Conservation (phyloP, 1,140 invertebrate species). For the Atopsyche davidsoni region DNA sequence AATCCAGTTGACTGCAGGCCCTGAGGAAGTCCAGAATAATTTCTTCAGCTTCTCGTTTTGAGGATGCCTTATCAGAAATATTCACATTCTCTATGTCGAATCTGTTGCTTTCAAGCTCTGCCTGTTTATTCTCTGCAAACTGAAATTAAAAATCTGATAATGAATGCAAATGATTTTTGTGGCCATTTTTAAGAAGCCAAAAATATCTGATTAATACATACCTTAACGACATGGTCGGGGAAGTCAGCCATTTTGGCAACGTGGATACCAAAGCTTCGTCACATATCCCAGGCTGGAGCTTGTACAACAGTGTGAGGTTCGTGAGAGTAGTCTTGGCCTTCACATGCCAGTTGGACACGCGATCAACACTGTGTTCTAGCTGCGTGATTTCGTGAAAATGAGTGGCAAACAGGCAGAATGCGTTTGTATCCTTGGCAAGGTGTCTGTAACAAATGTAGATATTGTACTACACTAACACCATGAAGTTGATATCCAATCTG, state of each 20-base stretch:
- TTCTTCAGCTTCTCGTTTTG: slow-evolving; percentile 53
- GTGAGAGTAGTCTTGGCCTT: slow-evolving; percentile 68
- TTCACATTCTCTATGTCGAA: slow-evolving; percentile 44
- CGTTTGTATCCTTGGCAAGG: slow-evolving; percentile 75
- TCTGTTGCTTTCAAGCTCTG: slow-evolving; percentile 60
- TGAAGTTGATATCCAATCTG: too few relatives aligned
- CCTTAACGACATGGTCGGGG: slow-evolving; percentile 67
- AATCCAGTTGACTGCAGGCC: slow-evolving; percentile 47
- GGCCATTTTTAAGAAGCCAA: slow-evolving; percentile 27
- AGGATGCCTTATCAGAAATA: slow-evolving; percentile 38
- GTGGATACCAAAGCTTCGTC: slow-evolving; percentile 95
- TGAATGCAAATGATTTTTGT: slow-evolving; percentile 31
- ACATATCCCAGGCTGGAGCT: slow-evolving; percentile 76
- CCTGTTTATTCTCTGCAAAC: slow-evolving; percentile 62
- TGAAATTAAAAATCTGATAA: slow-evolving; percentile 38
- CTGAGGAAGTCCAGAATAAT: slow-evolving; percentile 50
- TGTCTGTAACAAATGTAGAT: slow-evolving; percentile 56
- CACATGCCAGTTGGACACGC: slow-evolving; percentile 81
- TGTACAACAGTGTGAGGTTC: slow-evolving; percentile 80
- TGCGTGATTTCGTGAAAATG: slow-evolving; percentile 95
- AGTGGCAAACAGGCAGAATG: slow-evolving; percentile 92
- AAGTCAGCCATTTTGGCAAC: slow-evolving; percentile 88
- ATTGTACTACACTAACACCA: slow-evolving; percentile 20
- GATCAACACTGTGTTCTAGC: slow-evolving; percentile 64
- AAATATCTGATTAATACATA: slow-evolving; percentile 31